Conservation (phyloP, 92 coral and sea anemone species). For the Umimayanthus kanabou region DNA sequence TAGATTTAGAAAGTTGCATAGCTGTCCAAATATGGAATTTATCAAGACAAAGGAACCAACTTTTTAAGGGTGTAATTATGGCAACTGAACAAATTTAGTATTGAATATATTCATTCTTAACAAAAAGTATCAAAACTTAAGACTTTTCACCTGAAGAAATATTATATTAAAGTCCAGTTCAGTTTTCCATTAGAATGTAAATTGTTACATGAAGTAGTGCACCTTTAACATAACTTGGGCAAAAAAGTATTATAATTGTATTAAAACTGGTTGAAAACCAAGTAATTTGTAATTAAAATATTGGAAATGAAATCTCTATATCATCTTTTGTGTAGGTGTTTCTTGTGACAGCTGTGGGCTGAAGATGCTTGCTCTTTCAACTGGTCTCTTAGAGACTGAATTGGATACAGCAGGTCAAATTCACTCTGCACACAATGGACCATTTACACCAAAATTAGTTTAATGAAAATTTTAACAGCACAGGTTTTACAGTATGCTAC, state of each 20-base stretch:
- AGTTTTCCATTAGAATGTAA: no score
- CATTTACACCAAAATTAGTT: neutral
- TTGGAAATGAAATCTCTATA: neutral
- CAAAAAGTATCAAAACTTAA: no score
- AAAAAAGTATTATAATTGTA: neutral
- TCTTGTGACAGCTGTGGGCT: neutral
- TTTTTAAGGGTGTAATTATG: neutral
- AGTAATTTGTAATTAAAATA: neutral
- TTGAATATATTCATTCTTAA: no score
- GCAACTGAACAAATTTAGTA: neutral
- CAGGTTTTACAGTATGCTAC: neutral
- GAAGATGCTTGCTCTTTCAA: neutral
- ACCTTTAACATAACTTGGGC: neutral
- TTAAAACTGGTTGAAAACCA: neutral
- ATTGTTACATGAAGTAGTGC: neutral
- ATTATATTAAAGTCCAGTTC: no score
- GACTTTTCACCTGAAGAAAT: no score
- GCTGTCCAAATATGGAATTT: neutral
- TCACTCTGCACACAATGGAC: neutral
- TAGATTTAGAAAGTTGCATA: neutral
- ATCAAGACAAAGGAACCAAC: no score
- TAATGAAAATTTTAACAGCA: neutral
- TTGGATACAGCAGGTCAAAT: neutral
- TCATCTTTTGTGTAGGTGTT: neutral
- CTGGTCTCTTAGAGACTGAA: slow-evolving; percentile 1